Evolutionary conservation across 2,888 invertebrate species (phyloP), one percentile per base, ranked within the genome.

Genomic region (Pollenia griseotomentosa): DNA sequence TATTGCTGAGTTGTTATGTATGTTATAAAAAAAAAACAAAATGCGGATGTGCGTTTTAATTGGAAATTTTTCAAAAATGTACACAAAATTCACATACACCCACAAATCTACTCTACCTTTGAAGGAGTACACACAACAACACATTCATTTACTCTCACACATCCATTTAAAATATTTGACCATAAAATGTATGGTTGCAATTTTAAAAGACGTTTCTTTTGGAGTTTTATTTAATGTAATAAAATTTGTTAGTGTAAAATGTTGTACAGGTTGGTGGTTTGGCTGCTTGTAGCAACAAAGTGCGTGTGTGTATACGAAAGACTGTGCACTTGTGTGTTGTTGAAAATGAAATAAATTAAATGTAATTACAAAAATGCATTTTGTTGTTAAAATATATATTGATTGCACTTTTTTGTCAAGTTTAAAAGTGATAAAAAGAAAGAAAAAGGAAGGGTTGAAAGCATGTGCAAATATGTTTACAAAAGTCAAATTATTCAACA

Each of bases 11-110:
- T 55, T 80, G 75, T 88, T 86, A 88, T 84, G 78, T 77, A 88
- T 84, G 86, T 86, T 66, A 74, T 59, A 82, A 86, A 88, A 81
- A 70, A 79, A 33, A 33, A 6, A 33, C 4, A 33, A 33, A 81
- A 70, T 82, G 81, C 84, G 86, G 83, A 84, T 88, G 83, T 88
- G 83, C 84, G 83, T 86, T 88, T 88, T 86, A 86, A 86, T 88
- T 84, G 88, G 81, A 86, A 84, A 75, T 79, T 82, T 66, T 40
- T 73, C 78, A 80, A 42, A 71, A 66, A 53, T 57, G 14, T 7
- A 57, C 44, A 44, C 12, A 61, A n/a, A 19, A 44, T n/a, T 19
- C 42, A 75, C 23, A 14, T n/a, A 19, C 19, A 48, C 3, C 44
- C 40, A 44, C 0, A 19, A 8, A 16, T 19, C 12, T 33, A 8